Base-by-base conservation (phyloP, 2,797 vertebrate species). In the Hirundo rustica region DNA sequence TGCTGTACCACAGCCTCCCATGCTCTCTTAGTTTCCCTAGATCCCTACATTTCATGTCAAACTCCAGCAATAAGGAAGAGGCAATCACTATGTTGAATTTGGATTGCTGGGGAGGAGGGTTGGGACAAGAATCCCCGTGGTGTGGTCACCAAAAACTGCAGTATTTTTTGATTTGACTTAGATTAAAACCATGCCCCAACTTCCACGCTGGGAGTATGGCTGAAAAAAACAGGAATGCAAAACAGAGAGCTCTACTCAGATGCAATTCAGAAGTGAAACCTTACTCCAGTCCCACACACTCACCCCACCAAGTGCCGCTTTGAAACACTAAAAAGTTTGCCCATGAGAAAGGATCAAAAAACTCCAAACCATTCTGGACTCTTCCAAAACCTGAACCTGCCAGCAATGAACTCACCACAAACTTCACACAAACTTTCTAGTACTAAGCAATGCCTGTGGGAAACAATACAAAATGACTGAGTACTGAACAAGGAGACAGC, bases 181-280 rank as follows among this genome's bases (percentile, higher is more conserved):
- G 93, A 97, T 97, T 96, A 94, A 97, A 97, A 96, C 94, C 96
- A 97, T 97, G 91, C 62, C n/a, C 70, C 67, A 55, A 85, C 70
- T 95, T 95, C 84, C 88, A 96, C 29, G 51, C 78, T 84, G 93
- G 53, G 64, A 85, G 88, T 8, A 7, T 11, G 73, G 92, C 96
- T 93, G 89, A 78, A 96, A 90, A 89, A 76, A 88, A 38, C 64
- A 92, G 82, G 94, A 93, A 95, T 91, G 72, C 67, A 94, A 93
- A 97, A 66, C 71, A 72, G 8, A 75, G 77, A 34, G 76, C 71
- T 95, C 74, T 75, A 78, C 66, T 11, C 92, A 93, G 66, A 88
- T n/a, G 42, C 75, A 92, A 64, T n/a, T 88, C 60, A 72, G 34
- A 87, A 80, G 45, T 85, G 93, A 96, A 96, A 97, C 62, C 54